Base-by-base conservation (phyloP, 2,113 vertebrate species). In the Arothron firmamentum region DNA sequence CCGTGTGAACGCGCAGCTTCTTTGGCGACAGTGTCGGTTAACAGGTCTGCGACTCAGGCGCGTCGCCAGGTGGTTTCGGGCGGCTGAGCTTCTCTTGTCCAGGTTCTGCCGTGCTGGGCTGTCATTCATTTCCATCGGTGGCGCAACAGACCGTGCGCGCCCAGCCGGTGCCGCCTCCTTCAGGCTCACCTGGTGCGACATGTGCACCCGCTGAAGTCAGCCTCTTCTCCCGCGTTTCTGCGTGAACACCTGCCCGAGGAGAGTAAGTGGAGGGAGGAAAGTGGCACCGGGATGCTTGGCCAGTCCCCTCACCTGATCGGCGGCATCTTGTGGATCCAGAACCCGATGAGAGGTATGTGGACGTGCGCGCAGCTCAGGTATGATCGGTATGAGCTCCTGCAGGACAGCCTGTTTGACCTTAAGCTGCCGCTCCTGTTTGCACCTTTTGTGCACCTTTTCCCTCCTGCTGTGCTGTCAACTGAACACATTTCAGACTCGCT, bases 261-360 rank as follows among this genome's bases (percentile, higher is more conserved):
- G 45, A 6, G 45, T n/a, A 47, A 7, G 15, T 2, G 1, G 15
- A 17, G 45, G 45, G 45, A 47, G n/a, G 15, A 47, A 17, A 47
- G n/a, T 2, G 43, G 46, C 15, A 53, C n/a, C 74, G 76, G 65
- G 77, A 91, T 91, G 91, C 83, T 90, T 28, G 83, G 85, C 19
- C 88, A 88, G 62, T 88, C 88, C 73, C 85, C 82, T 70, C 90
- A 89, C 72, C 89, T 90, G 13, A 83, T 90, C 74, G 85, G 88
- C 38, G 88, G 88, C 31, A 90, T 90, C 72, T 74, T 87, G 50
- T 91, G 91, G 89, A 90, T 90, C 72, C 87, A 88, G 65, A 91
- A 90, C 77, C 90, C 89, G 19, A 90, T 90, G 87, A 81, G 86
- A 91, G 90, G 90, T 91, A 88, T 46, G 84, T 82, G 18, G n/a